Conservation (phyloP, 2,888 invertebrate species). For the Pseudanteris insignis region DNA sequence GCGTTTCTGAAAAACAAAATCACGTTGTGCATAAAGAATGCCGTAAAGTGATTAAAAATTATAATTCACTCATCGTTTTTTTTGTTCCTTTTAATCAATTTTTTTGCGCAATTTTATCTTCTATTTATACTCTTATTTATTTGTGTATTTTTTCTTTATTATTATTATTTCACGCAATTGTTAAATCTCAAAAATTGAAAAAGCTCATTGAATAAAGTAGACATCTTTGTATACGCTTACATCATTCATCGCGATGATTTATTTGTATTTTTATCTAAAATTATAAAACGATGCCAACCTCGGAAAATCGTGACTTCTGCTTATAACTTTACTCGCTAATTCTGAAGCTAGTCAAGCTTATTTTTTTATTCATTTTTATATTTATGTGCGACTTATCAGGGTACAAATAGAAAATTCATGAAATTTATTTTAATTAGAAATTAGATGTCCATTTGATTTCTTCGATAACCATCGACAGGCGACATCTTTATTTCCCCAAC, state of each 20-base stretch:
- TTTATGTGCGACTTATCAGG: slow-evolving; percentile 32
- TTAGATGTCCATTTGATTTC: no score
- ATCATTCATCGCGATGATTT: slow-evolving; percentile 21
- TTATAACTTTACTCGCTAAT: slow-evolving; percentile 27
- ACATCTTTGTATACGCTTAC: slow-evolving; percentile 20
- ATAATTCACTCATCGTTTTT: no score
- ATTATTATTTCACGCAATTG: no score
- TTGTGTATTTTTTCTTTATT: no score
- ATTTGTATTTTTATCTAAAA: slow-evolving; percentile 30
- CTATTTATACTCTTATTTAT: no score
- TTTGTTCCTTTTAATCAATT: no score
- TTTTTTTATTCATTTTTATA: no score
- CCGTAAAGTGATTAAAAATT: slow-evolving; percentile 27
- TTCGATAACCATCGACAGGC: no score
- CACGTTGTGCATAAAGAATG: slow-evolving; percentile 41
- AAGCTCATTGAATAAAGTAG: slow-evolving; percentile 32
- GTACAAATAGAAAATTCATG: slow-evolving; percentile 26
- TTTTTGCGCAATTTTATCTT: no score
- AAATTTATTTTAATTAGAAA: no score
- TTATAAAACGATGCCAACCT: slow-evolving; percentile 26
- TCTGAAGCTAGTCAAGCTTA: slow-evolving; percentile 29
- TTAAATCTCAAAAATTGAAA: slow-evolving; percentile 26
- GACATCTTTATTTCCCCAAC: no score
- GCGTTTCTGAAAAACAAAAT: slow-evolving; percentile 40
- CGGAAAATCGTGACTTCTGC: slow-evolving; percentile 17